phyloP scores from a whole-genome alignment of 23 tunicate species.

The Corella eumyota region DNA sequence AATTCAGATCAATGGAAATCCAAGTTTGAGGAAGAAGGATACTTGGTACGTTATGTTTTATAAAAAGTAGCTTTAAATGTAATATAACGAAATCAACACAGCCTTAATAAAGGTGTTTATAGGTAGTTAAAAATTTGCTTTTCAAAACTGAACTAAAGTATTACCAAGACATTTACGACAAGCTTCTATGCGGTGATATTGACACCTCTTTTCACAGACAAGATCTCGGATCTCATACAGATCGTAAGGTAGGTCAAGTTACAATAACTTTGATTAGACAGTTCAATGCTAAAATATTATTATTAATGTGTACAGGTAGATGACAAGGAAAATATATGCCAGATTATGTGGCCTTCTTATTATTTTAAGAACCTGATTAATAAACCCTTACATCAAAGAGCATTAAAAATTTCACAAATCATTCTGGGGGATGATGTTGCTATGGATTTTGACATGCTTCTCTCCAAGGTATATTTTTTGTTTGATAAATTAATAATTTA shows the following conservation, averaged over 20 bases:
- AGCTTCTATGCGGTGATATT: conserved; percentile 16
- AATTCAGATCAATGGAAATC: too few relatives aligned
- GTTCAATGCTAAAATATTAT: too few relatives aligned
- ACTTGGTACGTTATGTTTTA: too few relatives aligned
- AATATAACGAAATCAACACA: too few relatives aligned
- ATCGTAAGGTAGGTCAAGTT: conserved; percentile 24
- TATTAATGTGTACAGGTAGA: conserved; percentile 26
- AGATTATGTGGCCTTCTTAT: conserved; percentile 72
- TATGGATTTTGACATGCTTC: conserved; percentile 73
- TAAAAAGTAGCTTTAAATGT: too few relatives aligned
- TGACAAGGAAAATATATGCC: conserved; percentile 57
- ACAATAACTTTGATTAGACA: too few relatives aligned
- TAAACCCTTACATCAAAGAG: conserved; percentile 23
- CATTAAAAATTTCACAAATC: conserved; percentile 18
- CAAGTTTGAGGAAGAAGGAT: too few relatives aligned
- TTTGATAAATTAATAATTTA: background rate
- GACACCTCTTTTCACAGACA: conserved; percentile 46
- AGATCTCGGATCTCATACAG: conserved; percentile 47
- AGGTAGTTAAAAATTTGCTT: conserved; percentile 36
- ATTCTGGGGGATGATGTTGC: conserved; percentile 58
- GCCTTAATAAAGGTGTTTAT: background rate
- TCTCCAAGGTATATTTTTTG: conserved; percentile 33
- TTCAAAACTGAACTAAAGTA: conserved; percentile 13
- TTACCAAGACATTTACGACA: conserved; percentile 27
- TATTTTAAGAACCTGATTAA: conserved; percentile 17